Percentiles rank a stretch among this genome's conserved stretches.
These are phyloP conservation scores for Eilema griseolum DNA, from an alignment of 2,888 invertebrate genomes.

Conservation along the genomic window DNA sequence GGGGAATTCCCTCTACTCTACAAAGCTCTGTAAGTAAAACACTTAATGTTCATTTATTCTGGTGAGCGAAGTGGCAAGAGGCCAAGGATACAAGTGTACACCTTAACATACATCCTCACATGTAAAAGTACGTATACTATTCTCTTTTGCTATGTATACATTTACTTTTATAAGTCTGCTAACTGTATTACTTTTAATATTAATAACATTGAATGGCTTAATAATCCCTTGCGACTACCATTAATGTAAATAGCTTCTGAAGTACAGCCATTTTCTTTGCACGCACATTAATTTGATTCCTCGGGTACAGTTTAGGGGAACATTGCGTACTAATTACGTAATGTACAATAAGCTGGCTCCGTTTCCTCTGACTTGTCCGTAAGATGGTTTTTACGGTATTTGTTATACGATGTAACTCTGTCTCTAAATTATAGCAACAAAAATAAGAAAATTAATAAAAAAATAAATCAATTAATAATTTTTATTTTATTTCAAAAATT, in stretches of 20 bases:
- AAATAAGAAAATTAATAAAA: no score
- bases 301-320: neutral
- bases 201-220: conserved; percentile 1
- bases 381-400: neutral
- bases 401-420: neutral
- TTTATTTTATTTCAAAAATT: no score
- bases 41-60: no score
- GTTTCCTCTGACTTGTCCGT: neutral
- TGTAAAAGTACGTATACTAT: no score
- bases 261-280: conserved; percentile 2
- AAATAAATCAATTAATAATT: no score
- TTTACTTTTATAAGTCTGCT: neutral
- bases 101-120: no score
- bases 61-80: no score
- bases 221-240: conserved; percentile 3
- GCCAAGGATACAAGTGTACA: no score
- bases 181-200: conserved; percentile 3
- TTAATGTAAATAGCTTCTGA: conserved; percentile 13
- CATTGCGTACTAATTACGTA: conserved; percentile 4
- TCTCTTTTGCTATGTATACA: no score
- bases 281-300: conserved; percentile 6
- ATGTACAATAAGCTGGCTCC: neutral
- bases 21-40: no score
- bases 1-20: no score
- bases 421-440: no score